A percentile compares a stretch with the other conserved stretches of the same genome.
phyloP scores from a whole-genome alignment of 2,113 vertebrate genomes.

The Periophthalmodon schlosseri region DNA sequence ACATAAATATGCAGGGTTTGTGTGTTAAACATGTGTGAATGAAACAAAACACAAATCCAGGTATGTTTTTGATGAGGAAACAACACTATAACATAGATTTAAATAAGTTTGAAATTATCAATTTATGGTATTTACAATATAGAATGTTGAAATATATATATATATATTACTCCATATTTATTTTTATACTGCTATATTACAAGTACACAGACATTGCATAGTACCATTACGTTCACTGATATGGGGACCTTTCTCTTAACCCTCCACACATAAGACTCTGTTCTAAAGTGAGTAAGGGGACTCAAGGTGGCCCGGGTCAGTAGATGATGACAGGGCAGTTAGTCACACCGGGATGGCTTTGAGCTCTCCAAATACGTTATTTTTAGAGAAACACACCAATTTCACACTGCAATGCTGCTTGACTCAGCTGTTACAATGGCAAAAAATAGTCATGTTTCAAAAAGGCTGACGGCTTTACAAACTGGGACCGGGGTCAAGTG shows the following conservation, averaged over 20 bases:
- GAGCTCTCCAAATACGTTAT: background rate
- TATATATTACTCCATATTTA: too few relatives aligned
- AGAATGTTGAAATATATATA: too few relatives aligned
- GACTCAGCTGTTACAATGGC: background rate
- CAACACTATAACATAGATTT: too few relatives aligned
- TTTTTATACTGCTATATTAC: too few relatives aligned
- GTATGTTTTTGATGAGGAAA: too few relatives aligned
- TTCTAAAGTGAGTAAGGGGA: background rate
- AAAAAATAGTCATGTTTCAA: conserved; percentile 10
- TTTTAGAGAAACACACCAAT: background rate
- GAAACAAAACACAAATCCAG: too few relatives aligned
- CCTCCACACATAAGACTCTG: background rate
- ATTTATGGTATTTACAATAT: too few relatives aligned
- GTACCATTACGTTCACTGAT: background rate
- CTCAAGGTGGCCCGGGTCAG: conserved; percentile 3
- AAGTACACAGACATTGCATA: too few relatives aligned
- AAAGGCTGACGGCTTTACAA: conserved; percentile 4
- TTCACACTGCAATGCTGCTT: background rate
- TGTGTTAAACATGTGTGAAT: too few relatives aligned
- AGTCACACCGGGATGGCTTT: background rate
- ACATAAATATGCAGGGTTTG: too few relatives aligned
- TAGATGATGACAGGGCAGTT: background rate
- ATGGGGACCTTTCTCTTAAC: background rate
- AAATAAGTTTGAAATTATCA: too few relatives aligned
- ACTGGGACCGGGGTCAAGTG: conserved; percentile 11